Percentiles rank a stretch among this genome's conserved stretches.
phyloP scores from a whole-genome alignment of 1,140 invertebrate species.

The Drosophila pachea region DNA sequence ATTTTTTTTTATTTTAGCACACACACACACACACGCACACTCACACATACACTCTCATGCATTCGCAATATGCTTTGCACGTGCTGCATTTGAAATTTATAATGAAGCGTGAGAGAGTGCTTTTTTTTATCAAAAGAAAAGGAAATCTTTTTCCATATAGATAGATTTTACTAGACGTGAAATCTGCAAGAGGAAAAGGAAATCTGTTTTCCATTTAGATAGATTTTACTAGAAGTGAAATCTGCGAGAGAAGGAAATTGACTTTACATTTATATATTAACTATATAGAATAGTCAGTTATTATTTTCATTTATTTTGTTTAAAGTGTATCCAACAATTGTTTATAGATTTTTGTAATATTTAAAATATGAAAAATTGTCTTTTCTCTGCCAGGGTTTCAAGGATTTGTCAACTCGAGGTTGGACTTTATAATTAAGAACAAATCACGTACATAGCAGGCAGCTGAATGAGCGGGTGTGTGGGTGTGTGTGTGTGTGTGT shows the following conservation, averaged over 20 bases:
- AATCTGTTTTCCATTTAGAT: too few species aligned
- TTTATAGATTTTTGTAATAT: too few species aligned
- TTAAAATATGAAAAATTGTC: too few species aligned
- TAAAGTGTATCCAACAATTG: too few species aligned
- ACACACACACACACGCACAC: too few species aligned
- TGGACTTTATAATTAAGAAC: slow-evolving; percentile 10
- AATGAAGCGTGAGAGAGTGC: slow-evolving; percentile 8
- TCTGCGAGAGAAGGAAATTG: too few species aligned
- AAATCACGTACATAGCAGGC: not conserved
- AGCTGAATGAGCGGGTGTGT: not conserved
- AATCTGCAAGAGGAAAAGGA: too few species aligned
- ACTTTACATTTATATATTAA: too few species aligned
- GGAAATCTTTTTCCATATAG: not conserved
- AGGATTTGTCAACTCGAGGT: not conserved
- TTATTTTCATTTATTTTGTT: too few species aligned
- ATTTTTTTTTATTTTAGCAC: slow-evolving; percentile 41
- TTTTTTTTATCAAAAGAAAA: not conserved
- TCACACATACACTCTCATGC: too few species aligned
- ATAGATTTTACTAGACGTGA: not conserved
- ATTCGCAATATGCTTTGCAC: not conserved
- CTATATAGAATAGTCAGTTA: too few species aligned
- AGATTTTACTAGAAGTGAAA: too few species aligned
- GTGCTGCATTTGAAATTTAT: slow-evolving; percentile 9
- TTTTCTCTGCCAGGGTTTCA: slow-evolving; percentile 1
- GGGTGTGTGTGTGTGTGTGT: not conserved